Conservation (phyloP, 2,888 invertebrate species). For the Tromatobia lineatoria region DNA sequence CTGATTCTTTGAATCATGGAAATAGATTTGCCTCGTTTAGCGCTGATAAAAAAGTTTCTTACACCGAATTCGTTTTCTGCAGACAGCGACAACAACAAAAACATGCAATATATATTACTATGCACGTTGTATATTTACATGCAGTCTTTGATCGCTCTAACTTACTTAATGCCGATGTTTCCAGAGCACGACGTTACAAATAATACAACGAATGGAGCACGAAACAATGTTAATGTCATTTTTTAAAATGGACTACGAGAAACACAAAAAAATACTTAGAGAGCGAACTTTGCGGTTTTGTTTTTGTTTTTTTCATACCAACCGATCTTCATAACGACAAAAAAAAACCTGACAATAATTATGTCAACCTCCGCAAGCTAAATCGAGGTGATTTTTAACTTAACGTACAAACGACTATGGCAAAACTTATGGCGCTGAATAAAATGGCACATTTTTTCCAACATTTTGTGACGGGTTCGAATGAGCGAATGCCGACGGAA, state of each 20-base stretch:
- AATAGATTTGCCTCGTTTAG: slow-evolving; percentile 62
- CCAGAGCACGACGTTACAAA: background rate
- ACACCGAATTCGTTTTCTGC: background rate
- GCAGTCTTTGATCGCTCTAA: slow-evolving; percentile 27
- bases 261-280: slow-evolving; percentile 7
- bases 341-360: background rate
- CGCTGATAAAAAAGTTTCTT: slow-evolving; percentile 11
- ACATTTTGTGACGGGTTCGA: slow-evolving; percentile 13
- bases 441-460: slow-evolving; percentile 62
- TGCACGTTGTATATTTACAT: slow-evolving; percentile 24
- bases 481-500: too few species aligned
- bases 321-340: background rate
- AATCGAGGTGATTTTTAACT: background rate
- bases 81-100: background rate
- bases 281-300: slow-evolving; percentile 7
- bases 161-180: background rate
- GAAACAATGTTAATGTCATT: background rate
- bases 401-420: slow-evolving; percentile 61
- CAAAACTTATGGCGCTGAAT: slow-evolving; percentile 67
- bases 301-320: slow-evolving; percentile 1
- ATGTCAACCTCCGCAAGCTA: background rate
- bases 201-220: background rate
- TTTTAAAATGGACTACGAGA: slow-evolving; percentile 11
- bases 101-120: slow-evolving; percentile 29
- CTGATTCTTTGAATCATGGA: slow-evolving; percentile 75